phyloP scores from a whole-genome alignment of 2,797 vertebrate species.

The Scarus forsteni region DNA sequence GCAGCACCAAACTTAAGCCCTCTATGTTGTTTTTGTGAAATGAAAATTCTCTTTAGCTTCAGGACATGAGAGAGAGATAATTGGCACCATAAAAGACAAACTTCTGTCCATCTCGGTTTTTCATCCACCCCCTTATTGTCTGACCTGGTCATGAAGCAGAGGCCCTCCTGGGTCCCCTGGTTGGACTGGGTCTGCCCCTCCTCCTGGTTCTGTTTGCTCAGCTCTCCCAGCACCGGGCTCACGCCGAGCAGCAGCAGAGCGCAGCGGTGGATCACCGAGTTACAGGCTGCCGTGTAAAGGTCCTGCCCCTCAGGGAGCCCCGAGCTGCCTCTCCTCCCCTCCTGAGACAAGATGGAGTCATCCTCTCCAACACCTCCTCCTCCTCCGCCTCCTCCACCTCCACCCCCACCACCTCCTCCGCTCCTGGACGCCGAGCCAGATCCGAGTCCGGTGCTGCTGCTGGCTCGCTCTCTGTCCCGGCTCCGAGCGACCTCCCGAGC shows the following conservation, averaged over 20 bases:
- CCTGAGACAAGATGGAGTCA: conserved; percentile 85
- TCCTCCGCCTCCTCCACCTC: conserved; percentile 28
- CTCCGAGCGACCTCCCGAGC: conserved; percentile 95
- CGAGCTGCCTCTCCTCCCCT: conserved; percentile 88
- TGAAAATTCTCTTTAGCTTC: too few species aligned
- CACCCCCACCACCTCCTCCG: conserved; percentile 58
- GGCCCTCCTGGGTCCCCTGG: conserved; percentile 84
- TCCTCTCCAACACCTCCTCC: conserved; percentile 81
- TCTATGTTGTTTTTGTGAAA: too few species aligned
- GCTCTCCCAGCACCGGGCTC: conserved; percentile 90
- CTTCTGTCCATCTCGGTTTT: too few species aligned
- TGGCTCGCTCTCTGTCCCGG: conserved; percentile 91
- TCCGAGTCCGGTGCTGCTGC: conserved; percentile 78
- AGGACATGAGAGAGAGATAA: too few species aligned
- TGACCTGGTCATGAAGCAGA: conserved; percentile 95
- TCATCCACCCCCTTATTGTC: conserved; percentile 11
- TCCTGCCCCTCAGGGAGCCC: conserved; percentile 93
- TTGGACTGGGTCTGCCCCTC: conserved; percentile 85
- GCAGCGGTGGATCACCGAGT: conserved; percentile 96
- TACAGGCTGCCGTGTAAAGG: conserved; percentile 96
- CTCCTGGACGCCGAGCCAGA: conserved; percentile 79
- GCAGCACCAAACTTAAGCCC: too few species aligned
- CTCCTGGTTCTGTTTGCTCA: conserved; percentile 86
- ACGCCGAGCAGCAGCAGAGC: conserved; percentile 93
- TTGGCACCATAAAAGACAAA: too few species aligned